These are phyloP conservation scores for Anas capensis DNA, from an alignment of 2,797 vertebrate genomes.

Conservation along the genomic window DNA sequence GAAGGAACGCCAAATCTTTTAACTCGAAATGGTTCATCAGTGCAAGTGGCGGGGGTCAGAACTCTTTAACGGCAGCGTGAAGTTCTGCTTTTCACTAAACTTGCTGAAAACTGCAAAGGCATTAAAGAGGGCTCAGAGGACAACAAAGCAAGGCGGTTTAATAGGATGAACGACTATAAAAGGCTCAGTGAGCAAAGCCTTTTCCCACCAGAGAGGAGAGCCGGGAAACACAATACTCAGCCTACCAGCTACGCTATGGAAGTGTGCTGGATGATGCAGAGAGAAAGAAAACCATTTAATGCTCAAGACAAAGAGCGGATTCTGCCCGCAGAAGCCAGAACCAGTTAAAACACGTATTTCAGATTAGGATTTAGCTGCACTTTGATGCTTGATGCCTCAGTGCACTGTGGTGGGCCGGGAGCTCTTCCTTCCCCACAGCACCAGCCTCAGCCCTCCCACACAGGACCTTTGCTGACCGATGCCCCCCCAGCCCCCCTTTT, in stretches of 20 bases:
- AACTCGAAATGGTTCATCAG: not conserved
- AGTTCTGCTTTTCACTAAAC: conserved; percentile 61
- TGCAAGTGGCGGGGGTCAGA: not conserved
- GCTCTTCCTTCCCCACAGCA: not conserved
- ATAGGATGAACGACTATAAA: conserved; percentile 64
- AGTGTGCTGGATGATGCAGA: not conserved
- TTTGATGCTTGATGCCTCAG: not conserved
- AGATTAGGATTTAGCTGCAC: not conserved
- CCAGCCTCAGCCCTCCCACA: not conserved
- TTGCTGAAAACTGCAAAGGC: conserved; percentile 55
- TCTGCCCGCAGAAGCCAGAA: not conserved
- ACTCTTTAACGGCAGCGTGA: conserved; percentile 2
- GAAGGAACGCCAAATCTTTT: not conserved
- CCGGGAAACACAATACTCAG: conserved; percentile 7
- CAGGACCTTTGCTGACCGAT: not conserved
- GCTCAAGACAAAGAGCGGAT: not conserved
- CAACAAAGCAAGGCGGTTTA: conserved; percentile 70
- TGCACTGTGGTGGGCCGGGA: not conserved
- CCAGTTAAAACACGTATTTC: not conserved
- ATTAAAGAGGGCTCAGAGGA: conserved; percentile 55
- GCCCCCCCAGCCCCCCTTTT: not conserved
- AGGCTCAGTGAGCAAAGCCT: conserved; percentile 35
- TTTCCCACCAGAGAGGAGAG: conserved; percentile 58
- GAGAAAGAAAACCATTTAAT: not conserved
- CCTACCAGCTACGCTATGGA: not conserved